Evolutionary conservation across 2,888 invertebrate genomes (phyloP), one percentile per base, ranked within the genome.

Genomic region (Bellardia bayeri): DNA sequence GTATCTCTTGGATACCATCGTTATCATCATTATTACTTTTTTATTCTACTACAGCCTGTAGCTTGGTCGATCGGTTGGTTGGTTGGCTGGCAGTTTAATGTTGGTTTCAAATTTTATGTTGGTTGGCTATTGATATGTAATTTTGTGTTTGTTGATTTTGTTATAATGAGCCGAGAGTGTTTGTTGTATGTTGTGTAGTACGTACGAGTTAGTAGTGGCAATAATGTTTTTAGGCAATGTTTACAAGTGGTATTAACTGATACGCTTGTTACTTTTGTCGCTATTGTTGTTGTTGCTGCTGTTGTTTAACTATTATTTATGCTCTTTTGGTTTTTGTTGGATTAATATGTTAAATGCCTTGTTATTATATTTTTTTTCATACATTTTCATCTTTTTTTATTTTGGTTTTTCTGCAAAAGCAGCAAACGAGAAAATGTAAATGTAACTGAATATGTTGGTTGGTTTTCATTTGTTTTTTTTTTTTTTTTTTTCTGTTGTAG

Each of bases 241-340:
- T 87, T 85, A 74, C 81, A 84, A 81, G 76, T 87, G 82, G 82
- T 85, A 84, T 87, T 87, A 85, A 88, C 82, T 88, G 88, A 88
- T 85, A 85, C 76, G 85, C 85, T 85, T 85, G 80, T 75, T 75
- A 75, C 74, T 49, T 79, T 72, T 79, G 51, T 81, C 54, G 54
- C 40, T 56, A 30, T 51, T 7, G 66, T n/a, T 56, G 42, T 79
- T 79, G 76, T 83, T 72, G 74, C 45, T 84, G 66, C 80, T 80
- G 58, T 74, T 61, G 80, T 85, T 85, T 75, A 85, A 81, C 85
- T 85, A 85, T 85, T 85, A 81, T 85, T 85, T 85, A 85, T 85
- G 81, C 85, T 85, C 85, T 81, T 85, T 85, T 80, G 75, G 80
- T 85, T 85, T 83, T 71, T 85, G 75, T 81, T 85, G 85, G 80